These are phyloP conservation scores for Lutjanus campechanus DNA, from an alignment of 2,797 vertebrate genomes.

Conservation along the genomic window DNA sequence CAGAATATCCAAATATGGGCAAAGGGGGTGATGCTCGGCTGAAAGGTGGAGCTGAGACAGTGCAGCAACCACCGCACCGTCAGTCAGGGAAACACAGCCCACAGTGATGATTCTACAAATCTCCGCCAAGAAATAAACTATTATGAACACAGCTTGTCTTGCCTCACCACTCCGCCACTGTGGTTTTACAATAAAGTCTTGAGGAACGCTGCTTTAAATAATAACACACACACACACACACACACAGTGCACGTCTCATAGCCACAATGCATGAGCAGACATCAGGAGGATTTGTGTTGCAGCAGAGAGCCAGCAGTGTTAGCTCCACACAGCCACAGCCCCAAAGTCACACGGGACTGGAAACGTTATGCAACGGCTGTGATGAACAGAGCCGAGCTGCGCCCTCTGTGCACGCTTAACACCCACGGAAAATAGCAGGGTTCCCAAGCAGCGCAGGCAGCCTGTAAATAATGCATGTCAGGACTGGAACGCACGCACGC, in stretches of 20 bases:
- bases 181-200: background rate
- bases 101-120: background rate
- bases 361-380: constrained; percentile 70
- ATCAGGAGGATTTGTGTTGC: constrained; percentile 51
- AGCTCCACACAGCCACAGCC: constrained; percentile 50
- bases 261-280: constrained; percentile 21
- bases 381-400: constrained; percentile 61
- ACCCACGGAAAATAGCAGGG: constrained; percentile 74
- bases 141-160: background rate
- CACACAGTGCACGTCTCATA: background rate
- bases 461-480: constrained; percentile 72
- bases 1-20: background rate
- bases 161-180: no score
- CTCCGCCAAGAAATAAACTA: background rate
- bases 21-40: background rate
- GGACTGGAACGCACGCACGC: constrained; percentile 5
- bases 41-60: constrained; percentile 1
- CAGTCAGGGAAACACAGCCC: background rate
- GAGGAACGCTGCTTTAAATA: constrained; percentile 9
- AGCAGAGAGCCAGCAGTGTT: constrained; percentile 35
- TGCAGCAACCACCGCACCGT: no score
- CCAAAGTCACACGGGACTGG: constrained; percentile 53
- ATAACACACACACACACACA: background rate
- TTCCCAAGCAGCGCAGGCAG: constrained; percentile 65
- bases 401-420: constrained; percentile 66